A percentile compares a stretch with the other conserved stretches of the same genome.
phyloP scores from a whole-genome alignment of 1,140 invertebrate genomes.

The Zaprionus lachaisei region DNA sequence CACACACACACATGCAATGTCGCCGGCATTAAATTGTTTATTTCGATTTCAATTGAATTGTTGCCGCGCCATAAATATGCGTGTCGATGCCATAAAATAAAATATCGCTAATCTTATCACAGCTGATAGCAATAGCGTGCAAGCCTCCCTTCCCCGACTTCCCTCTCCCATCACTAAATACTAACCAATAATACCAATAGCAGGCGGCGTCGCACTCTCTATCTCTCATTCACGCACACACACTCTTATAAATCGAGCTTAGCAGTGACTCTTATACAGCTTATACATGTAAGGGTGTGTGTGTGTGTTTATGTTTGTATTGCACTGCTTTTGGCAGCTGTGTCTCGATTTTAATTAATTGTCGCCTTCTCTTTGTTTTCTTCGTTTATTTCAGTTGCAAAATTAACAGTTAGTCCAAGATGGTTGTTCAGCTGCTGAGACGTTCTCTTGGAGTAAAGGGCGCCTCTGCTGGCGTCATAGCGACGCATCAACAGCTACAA shows the following conservation, averaged over 20 bases:
- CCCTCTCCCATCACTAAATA: background rate
- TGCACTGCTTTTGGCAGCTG: constrained; percentile 13
- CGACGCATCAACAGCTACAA: constrained; percentile 47
- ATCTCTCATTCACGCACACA: background rate
- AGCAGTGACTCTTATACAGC: constrained; percentile 37
- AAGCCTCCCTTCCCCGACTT: background rate
- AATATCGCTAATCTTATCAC: constrained; percentile 39
- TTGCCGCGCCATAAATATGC: constrained; percentile 8
- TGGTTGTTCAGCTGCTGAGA: constrained; percentile 49
- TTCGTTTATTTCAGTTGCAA: constrained; percentile 12
- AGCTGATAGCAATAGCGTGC: constrained; percentile 18
- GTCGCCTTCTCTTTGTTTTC: background rate
- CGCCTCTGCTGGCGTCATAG: constrained; percentile 34
- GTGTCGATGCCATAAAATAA: constrained; percentile 31
- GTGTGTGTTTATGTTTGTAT: constrained; percentile 2
- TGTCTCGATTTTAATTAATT: constrained; percentile 28
- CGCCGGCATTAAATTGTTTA: constrained; percentile 38
- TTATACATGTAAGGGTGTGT: background rate
- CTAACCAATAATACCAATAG: constrained; percentile 18
- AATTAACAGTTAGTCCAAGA: constrained; percentile 31
- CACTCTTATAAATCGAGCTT: constrained; percentile 49
- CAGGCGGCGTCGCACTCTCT: background rate
- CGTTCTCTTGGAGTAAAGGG: constrained; percentile 43
- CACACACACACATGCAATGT: background rate
- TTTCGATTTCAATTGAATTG: constrained; percentile 33